Percentiles rank a stretch among this genome's conserved stretches.
Conservation (phyloP, 1,140 invertebrate species). For the Liolophura sinensis region DNA sequence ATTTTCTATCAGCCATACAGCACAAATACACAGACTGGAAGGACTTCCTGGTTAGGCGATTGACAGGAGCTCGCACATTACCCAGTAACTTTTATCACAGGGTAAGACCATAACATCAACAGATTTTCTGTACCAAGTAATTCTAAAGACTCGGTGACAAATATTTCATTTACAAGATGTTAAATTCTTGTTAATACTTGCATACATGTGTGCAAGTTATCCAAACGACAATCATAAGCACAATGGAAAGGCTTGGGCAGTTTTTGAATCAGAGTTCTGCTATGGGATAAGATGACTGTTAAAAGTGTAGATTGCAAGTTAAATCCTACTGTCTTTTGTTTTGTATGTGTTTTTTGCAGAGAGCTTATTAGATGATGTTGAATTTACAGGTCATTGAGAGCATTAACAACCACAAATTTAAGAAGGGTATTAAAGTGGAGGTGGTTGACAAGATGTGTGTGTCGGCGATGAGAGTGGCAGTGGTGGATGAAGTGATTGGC, state of each 20-base stretch:
- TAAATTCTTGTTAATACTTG: no score
- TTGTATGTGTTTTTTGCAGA: background rate
- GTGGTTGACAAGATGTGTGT: conserved; percentile 95
- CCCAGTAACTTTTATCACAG: conserved; percentile 90
- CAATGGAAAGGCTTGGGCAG: no score
- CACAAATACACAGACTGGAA: conserved; percentile 96
- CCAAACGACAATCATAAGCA: no score
- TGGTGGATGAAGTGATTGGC: conserved; percentile 86
- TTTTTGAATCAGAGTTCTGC: no score
- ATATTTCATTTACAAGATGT: no score
- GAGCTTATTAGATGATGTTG: background rate
- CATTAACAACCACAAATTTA: conserved; percentile 50
- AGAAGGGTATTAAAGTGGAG: conserved; percentile 81
- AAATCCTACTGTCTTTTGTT: background rate
- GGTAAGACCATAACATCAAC: conserved; percentile 57
- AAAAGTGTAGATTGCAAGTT: background rate
- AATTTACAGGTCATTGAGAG: conserved; percentile 46
- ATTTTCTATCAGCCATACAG: conserved; percentile 62
- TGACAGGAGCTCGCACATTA: conserved; percentile 90
- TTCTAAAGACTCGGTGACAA: background rate
- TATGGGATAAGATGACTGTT: background rate
- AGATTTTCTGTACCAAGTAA: background rate
- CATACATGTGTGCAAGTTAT: no score
- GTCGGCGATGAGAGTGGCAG: conserved; percentile 86
- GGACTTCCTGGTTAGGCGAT: conserved; percentile 84